Percentiles rank a stretch among this genome's conserved stretches.
phyloP scores from a whole-genome alignment of 2,888 invertebrate species.

The Mongoloraphidia duomilia region DNA sequence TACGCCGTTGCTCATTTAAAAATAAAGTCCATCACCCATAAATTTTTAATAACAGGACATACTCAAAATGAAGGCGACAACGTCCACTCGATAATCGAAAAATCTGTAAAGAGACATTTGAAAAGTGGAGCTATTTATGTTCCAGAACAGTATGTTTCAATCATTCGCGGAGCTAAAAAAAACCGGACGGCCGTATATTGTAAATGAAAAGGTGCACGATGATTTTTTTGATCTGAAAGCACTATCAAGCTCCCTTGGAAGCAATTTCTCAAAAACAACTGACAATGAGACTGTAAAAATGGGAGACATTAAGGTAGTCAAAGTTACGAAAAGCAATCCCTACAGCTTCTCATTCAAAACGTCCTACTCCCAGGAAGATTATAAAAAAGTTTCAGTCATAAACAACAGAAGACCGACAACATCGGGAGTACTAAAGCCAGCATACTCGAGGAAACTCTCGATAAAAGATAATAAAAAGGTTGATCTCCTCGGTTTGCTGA shows the following conservation, averaged over 20 bases:
- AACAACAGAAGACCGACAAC: no score
- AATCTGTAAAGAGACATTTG: slow-evolving; percentile 8
- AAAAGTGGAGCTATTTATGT: slow-evolving; percentile 10
- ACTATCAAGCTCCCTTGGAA: slow-evolving; percentile 3
- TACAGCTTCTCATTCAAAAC: not conserved
- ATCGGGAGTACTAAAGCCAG: no score
- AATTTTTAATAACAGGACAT: slow-evolving; percentile 16
- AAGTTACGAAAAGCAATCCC: not conserved
- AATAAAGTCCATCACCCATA: slow-evolving; percentile 15
- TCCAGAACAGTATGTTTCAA: slow-evolving; percentile 10
- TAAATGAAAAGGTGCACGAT: slow-evolving; percentile 6
- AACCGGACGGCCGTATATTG: slow-evolving; percentile 8
- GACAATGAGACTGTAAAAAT: not conserved
- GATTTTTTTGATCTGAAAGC: slow-evolving; percentile 9
- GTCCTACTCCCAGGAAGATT: not conserved
- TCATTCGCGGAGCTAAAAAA: slow-evolving; percentile 12
- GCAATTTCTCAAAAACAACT: not conserved
- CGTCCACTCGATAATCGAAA: slow-evolving; percentile 16
- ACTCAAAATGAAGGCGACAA: slow-evolving; percentile 18
- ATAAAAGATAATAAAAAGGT: no score
- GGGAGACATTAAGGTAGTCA: not conserved
- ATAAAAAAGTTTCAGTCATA: no score
- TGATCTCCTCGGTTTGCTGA: no score
- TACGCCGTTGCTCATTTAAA: slow-evolving; percentile 12
- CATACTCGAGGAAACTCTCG: no score